phyloP scores from a whole-genome alignment of 2,113 vertebrate species.

The Pycnonotus jocosus region DNA sequence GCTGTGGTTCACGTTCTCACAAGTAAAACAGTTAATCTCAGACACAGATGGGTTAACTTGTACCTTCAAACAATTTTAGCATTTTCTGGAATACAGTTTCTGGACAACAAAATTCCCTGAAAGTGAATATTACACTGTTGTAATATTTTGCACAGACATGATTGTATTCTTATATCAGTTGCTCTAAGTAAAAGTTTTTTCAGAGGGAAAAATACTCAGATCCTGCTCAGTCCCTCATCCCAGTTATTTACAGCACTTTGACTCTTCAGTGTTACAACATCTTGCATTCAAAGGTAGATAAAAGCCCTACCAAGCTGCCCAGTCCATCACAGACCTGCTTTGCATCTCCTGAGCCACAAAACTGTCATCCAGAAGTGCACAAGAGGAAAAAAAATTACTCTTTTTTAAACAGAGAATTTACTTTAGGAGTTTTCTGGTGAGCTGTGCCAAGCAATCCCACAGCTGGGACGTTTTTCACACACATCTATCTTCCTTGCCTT shows the following conservation, averaged over 20 bases:
- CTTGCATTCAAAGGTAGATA: neutral
- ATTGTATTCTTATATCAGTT: neutral
- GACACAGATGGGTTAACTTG: rapidly evolving
- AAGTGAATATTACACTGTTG: neutral
- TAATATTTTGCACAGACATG: neutral
- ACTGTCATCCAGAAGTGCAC: neutral
- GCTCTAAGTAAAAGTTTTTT: neutral
- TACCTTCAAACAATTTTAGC: neutral
- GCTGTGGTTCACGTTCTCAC: neutral
- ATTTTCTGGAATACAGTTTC: neutral
- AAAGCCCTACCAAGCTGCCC: neutral
- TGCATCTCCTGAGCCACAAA: neutral
- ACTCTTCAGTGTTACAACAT: neutral
- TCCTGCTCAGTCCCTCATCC: neutral
- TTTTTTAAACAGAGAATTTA: neutral
- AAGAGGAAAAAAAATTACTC: neutral
- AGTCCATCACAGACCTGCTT: neutral
- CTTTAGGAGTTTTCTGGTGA: neutral
- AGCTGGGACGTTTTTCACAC: neutral
- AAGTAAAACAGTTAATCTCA: neutral
- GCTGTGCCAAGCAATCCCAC: neutral
- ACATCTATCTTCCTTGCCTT: neutral
- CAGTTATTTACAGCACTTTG: neutral
- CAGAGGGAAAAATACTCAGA: neutral
- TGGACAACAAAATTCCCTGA: neutral